A percentile compares a stretch with the other conserved stretches of the same genome.
phyloP scores from a whole-genome alignment of 2,888 invertebrate species.

The Blera fallax region DNA sequence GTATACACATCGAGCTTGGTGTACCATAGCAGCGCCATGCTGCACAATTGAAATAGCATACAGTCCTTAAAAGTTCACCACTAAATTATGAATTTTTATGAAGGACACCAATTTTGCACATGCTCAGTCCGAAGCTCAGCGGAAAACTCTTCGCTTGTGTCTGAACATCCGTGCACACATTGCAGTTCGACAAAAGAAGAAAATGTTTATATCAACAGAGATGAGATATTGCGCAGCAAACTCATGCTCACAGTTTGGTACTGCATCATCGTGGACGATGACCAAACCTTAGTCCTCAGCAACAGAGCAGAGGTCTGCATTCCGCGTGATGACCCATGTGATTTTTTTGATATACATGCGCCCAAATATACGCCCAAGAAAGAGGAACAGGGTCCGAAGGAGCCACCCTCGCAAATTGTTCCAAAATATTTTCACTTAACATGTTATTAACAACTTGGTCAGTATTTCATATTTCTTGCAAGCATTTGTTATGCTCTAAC shows the following conservation, averaged over 20 bases:
- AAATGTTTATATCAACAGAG: slow-evolving; percentile 65
- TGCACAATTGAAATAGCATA: slow-evolving; percentile 61
- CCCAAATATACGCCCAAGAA: slow-evolving; percentile 35
- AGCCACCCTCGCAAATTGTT: slow-evolving; percentile 75
- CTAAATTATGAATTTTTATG: slow-evolving; percentile 65
- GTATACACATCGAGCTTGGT: background rate
- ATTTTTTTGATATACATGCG: slow-evolving; percentile 51
- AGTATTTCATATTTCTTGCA: slow-evolving; percentile 71
- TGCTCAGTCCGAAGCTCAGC: background rate
- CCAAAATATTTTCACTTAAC: slow-evolving; percentile 75
- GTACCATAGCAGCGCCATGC: slow-evolving; percentile 47
- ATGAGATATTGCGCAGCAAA: slow-evolving; percentile 65
- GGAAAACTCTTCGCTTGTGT: background rate
- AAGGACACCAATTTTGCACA: slow-evolving; percentile 67
- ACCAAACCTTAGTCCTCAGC: slow-evolving; percentile 1
- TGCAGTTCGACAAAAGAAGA: slow-evolving; percentile 17
- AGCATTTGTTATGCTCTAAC: slow-evolving; percentile 72
- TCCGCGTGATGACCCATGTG: slow-evolving; percentile 53
- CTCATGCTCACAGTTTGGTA: slow-evolving; percentile 64
- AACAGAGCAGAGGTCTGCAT: background rate
- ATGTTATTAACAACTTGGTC: slow-evolving; percentile 74
- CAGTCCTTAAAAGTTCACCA: slow-evolving; percentile 47
- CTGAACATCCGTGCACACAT: slow-evolving; percentile 24
- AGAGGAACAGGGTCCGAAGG: slow-evolving; percentile 6
- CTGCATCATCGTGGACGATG: slow-evolving; percentile 41